Conservation (phyloP, 2,113 vertebrate species). For the Rhizomys pruinosus region DNA sequence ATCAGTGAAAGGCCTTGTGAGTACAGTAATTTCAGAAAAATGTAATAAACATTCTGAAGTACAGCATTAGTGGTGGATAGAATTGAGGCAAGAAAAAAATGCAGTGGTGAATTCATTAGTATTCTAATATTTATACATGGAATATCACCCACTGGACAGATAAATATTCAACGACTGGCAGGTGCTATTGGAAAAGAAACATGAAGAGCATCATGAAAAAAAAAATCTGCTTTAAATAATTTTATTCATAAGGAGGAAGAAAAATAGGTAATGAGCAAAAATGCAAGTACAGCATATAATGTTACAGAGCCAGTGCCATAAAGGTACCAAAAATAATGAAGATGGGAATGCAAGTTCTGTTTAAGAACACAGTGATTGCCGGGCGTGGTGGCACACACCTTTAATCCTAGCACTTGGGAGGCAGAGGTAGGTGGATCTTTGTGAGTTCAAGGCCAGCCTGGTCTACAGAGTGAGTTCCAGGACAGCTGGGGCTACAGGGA, state of each 20-base stretch:
- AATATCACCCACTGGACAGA: not conserved
- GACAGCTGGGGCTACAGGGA: too few relatives aligned
- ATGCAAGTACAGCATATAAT: not conserved
- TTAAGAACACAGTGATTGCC: rapidly evolving
- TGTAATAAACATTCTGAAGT: not conserved
- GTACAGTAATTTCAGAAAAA: not conserved
- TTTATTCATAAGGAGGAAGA: not conserved
- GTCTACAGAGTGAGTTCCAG: too few relatives aligned
- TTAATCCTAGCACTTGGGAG: too few relatives aligned
- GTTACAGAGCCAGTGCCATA: not conserved
- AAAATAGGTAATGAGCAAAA: not conserved
- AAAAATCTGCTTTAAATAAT: not conserved
- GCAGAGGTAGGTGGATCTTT: too few relatives aligned
- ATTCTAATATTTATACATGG: not conserved
- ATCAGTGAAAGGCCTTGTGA: not conserved
- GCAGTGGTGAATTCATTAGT: not conserved
- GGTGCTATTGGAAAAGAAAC: not conserved
- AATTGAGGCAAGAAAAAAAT: not conserved
- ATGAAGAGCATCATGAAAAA: not conserved
- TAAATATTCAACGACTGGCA: conserved; percentile 18
- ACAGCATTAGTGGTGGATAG: not conserved
- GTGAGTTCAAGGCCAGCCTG: too few relatives aligned
- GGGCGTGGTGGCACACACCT: too few relatives aligned
- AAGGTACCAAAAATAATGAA: not conserved
- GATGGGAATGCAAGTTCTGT: not conserved